Base-by-base conservation (phyloP, 2,888 invertebrate genomes). In the Thymelicus acteon region DNA sequence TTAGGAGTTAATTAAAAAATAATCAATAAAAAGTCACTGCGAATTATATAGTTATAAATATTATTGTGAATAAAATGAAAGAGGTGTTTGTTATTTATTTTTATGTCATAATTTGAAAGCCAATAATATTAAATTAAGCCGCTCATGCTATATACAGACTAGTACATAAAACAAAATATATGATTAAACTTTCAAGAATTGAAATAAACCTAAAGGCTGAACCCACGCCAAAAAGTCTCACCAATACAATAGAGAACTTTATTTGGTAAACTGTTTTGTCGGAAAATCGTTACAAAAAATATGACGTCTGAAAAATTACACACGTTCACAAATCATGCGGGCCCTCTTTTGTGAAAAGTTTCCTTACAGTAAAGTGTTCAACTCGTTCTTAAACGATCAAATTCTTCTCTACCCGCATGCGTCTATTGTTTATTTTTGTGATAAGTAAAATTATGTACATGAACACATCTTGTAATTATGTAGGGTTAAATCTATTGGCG, bases 271-370 rank as follows among this genome's bases (percentile, higher is more conserved):
- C 70, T 52, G 70, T 85, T 82, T 86, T 85, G 85, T 87, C 81
- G 87, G 85, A 83, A 87, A 86, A 88, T 84, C 86, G 89, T 88
- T 87, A 88, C 88, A 89, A 92, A 92, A 92, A 92, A 92, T 91
- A 91, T 93, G 93, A 93, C 92, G 88, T 92, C 88, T 93, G 92
- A 93, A 91, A 93, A 93, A 93, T 93, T 92, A 93, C 92, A 92
- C 92, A 89, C 92, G 90, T 91, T 91, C 92, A 92, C 90, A 92
- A 93, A 92, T 92, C 92, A 91, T 90, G 85, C 89, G 90, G 88
- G 90, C 84, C 87, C 85, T 87, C 90, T 90, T 92, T 92, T 92
- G 90, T 90, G 80, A 76, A 88, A 91, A 92, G 85, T 92, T 92
- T 85, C 78, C 82, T 82, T 86, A 88, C 90, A 90, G 91, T 58